Evolutionary conservation across 2,888 invertebrate genomes (phyloP), one percentile per base, ranked within the genome.

Genomic region (Drosophila phalerata): DNA sequence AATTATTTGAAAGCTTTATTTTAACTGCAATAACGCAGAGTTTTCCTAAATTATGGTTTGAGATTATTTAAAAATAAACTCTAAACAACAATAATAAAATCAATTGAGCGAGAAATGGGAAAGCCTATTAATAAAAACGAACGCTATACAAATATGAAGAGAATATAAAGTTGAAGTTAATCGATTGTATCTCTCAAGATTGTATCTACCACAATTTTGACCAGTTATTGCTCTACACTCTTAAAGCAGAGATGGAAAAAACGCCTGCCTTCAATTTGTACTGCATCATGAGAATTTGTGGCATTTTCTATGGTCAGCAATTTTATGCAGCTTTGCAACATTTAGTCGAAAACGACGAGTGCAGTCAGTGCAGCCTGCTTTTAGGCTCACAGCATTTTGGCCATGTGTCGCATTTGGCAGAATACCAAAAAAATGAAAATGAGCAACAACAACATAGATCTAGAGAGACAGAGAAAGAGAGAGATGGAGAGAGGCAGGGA

Each of bases 321-420:
- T 47, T 56, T 45, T 37, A 17, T 51, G 61, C 52, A 61, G 34
- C 43, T 45, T 37, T 43, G 17, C 51, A 58, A 17, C 13, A 38
- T 47, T 53, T 52, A 34, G n/a, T 53, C 9, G 40, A 32, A 17
- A 17, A 30, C 32, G 30, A 55, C 25, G 30, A 55, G 32, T 15
- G 38, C 53, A 55, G 34, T 28, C 22, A 49, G 38, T 67, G 66
- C 11, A 57, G 73, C 19, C 52, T 55, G 64, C 64, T 58, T 58
- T 67, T 57, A 61, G 77, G 72, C 43, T 5, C 63, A 43, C 25
- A 47, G 37, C 43, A 25, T 55, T 58, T 61, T 47, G 47, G 60
- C 61, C 74, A 68, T 70, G 51, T 69, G 68, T 76, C 78, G 71
- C 76, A 71, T 77, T 86, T 83, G 83, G 87, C 87, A 84, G 57